phyloP scores from a whole-genome alignment of 1,140 invertebrate genomes.

The Brachionus plicatilis region DNA sequence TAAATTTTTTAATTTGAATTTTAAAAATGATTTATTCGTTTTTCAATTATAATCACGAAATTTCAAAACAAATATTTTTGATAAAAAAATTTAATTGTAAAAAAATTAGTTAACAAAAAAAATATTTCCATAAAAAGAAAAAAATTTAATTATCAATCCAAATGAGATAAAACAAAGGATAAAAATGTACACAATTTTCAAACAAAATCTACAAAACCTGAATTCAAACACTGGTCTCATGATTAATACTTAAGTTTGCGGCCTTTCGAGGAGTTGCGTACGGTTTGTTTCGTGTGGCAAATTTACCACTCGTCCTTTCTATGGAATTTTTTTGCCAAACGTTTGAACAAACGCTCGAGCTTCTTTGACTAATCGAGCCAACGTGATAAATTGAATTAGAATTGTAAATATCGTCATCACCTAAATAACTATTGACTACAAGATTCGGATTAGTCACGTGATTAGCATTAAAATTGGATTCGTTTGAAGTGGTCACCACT shows the following conservation, averaged over 20 bases:
- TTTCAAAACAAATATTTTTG: background rate
- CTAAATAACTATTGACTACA: background rate
- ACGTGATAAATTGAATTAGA: background rate
- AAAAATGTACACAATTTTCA: background rate
- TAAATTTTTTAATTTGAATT: background rate
- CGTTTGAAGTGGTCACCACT: background rate
- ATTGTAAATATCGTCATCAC: background rate
- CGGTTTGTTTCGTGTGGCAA: background rate
- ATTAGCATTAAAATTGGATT: background rate
- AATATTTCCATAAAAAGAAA: background rate
- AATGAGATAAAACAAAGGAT: background rate
- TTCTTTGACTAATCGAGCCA: background rate
- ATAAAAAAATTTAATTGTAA: background rate
- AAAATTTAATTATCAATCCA: background rate
- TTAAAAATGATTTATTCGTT: background rate
- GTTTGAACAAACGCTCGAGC: background rate
- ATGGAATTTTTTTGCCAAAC: constrained; percentile 15
- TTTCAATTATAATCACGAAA: background rate
- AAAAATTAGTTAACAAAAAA: background rate
- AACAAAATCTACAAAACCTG: background rate
- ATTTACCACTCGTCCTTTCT: background rate
- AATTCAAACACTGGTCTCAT: constrained; percentile 29
- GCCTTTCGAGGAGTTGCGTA: background rate
- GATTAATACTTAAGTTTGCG: background rate
- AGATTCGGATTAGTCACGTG: background rate